phyloP scores from a whole-genome alignment of 2,888 invertebrate genomes.

The Bhutanitis thaidina region DNA sequence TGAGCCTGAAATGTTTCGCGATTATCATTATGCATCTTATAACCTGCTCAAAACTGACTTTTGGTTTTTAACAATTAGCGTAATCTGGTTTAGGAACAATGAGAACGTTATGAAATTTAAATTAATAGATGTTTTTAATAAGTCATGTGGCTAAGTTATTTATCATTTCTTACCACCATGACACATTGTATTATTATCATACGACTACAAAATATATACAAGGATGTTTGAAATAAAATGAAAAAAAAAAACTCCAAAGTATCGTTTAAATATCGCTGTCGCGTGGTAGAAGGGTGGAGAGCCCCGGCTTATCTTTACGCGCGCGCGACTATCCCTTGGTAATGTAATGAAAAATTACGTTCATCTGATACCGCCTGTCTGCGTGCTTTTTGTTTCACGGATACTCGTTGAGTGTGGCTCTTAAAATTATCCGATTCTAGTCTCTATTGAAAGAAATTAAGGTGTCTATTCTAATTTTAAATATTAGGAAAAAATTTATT shows the following conservation, averaged over 20 bases:
- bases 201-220: too few species aligned
- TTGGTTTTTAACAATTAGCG: too few species aligned
- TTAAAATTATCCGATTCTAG: neutral
- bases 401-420: conserved; percentile 1
- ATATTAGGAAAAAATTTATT: neutral
- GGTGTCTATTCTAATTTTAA: neutral
- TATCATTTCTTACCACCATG: too few species aligned
- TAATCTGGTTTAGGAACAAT: too few species aligned
- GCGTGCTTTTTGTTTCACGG: conserved; percentile 41
- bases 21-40: too few species aligned
- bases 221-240: too few species aligned
- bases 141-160: too few species aligned
- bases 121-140: too few species aligned
- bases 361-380: conserved; percentile 63
- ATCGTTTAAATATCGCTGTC: conserved; percentile 27
- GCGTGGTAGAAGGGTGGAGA: conserved; percentile 53
- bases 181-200: too few species aligned
- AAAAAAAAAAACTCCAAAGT: neutral
- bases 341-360: conserved; percentile 80
- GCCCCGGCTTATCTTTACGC: conserved; percentile 73
- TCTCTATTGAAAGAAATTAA: neutral
- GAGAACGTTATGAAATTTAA: too few species aligned
- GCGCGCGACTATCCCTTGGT: conserved; percentile 68
- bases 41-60: too few species aligned
- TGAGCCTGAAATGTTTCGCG: too few species aligned